Conservation (phyloP, 2,888 invertebrate genomes). For the Sesamia inferens region DNA sequence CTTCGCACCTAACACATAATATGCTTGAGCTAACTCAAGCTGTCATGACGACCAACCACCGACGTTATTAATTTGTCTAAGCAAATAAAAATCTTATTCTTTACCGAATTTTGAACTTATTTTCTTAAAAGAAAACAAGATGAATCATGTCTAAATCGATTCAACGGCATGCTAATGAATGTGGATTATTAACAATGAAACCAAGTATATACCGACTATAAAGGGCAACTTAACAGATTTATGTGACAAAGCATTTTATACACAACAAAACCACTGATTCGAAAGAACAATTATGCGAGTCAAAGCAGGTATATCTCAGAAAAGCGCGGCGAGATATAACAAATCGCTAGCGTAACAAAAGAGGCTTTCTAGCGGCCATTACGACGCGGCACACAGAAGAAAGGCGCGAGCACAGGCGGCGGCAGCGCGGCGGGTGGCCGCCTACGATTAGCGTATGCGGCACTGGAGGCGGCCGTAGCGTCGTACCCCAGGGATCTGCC, state of each 20-base stretch:
- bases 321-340: constrained; percentile 88
- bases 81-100: constrained; percentile 7
- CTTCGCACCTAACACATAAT: constrained; percentile 74
- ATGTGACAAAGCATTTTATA: constrained; percentile 88
- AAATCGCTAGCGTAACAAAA: constrained; percentile 88
- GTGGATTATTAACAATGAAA: constrained; percentile 82
- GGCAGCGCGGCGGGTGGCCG: constrained; percentile 66
- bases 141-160: constrained; percentile 56
- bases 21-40: constrained; percentile 50
- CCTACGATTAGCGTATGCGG: constrained; percentile 85
- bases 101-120: not conserved
- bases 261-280: constrained; percentile 86
- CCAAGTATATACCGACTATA: constrained; percentile 72
- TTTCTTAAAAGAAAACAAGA: constrained; percentile 29
- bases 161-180: constrained; percentile 76
- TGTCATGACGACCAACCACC: constrained; percentile 31
- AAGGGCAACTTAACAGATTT: constrained; percentile 84
- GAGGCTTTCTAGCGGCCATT: constrained; percentile 89
- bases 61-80: constrained; percentile 13
- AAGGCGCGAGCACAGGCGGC: constrained; percentile 74
- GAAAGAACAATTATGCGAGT: constrained; percentile 89
- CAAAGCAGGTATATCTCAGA: constrained; percentile 87
- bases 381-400: constrained; percentile 82
- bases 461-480: constrained; percentile 74
- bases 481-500: constrained; percentile 73